Percentiles rank a stretch among this genome's conserved stretches.
phyloP scores from a whole-genome alignment of 2,888 invertebrate genomes.

The Carterocephalus palaemon region DNA sequence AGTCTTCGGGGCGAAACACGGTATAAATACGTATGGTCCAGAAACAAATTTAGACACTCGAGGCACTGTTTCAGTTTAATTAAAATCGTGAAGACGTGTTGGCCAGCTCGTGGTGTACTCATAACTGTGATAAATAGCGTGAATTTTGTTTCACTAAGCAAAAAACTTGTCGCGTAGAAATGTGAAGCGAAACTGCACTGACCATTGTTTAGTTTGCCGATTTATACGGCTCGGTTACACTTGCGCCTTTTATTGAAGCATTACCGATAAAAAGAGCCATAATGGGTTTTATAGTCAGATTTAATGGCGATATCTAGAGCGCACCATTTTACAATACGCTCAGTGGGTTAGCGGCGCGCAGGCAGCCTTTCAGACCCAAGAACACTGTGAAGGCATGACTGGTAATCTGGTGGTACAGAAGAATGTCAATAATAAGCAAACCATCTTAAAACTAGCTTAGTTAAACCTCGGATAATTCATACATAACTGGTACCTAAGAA shows the following conservation, averaged over 20 bases:
- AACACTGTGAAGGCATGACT: background rate
- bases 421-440: too few relatives aligned
- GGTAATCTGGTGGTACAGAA: background rate
- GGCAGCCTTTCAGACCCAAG: background rate
- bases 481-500: too few relatives aligned
- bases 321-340: conserved; percentile 56
- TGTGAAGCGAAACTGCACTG: conserved; percentile 73
- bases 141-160: conserved; percentile 61
- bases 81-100: conserved; percentile 71
- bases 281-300: conserved; percentile 73
- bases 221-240: conserved; percentile 79
- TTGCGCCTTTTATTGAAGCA: conserved; percentile 76
- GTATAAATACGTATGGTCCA: conserved; percentile 36
- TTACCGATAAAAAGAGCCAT: conserved; percentile 75
- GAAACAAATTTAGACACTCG: conserved; percentile 60
- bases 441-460: too few relatives aligned
- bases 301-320: conserved; percentile 64
- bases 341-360: conserved; percentile 41
- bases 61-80: conserved; percentile 60
- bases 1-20: conserved; percentile 48
- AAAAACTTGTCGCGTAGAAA: conserved; percentile 72
- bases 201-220: conserved; percentile 78
- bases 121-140: conserved; percentile 74
- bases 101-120: conserved; percentile 69
- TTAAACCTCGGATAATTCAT: too few relatives aligned